Evolutionary conservation across 2,113 vertebrate species (phyloP).

Genomic region (Monopterus albus): DNA sequence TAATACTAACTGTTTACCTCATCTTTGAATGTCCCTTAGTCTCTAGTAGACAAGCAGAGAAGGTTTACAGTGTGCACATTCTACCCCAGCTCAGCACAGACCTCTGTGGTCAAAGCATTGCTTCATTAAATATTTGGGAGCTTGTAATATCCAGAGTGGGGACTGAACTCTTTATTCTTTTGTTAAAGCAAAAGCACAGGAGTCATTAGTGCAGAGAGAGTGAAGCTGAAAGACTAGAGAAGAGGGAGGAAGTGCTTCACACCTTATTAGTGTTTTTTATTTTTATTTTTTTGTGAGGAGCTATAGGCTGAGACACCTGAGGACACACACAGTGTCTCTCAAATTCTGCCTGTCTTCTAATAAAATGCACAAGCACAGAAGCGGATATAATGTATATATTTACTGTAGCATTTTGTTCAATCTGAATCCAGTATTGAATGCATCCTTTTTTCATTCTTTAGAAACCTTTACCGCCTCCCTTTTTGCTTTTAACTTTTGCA

Average conservation of each 20-base stretch:
- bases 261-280: conserved; percentile 21
- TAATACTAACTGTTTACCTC: too few species aligned
- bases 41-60: too few species aligned
- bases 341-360: not conserved
- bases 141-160: not conserved
- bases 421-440: not conserved
- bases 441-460: too few species aligned
- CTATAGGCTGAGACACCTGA: conserved; percentile 9
- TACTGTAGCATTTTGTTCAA: not conserved
- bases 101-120: not conserved
- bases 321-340: too few species aligned
- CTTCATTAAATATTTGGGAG: not conserved
- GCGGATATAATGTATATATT: not conserved
- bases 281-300: conserved; percentile 7
- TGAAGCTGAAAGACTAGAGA: conserved; percentile 15
- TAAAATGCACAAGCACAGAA: not conserved
- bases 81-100: too few species aligned
- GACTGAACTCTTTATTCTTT: not conserved
- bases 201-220: not conserved
- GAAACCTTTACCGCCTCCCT: too few species aligned
- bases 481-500: too few species aligned
- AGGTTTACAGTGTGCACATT: too few species aligned
- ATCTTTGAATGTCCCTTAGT: too few species aligned
- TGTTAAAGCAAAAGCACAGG: not conserved
- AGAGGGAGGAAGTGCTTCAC: conserved; percentile 17